Evolutionary conservation across 64 coral and sea anemone genomes (phyloP).

Genomic region (Stylophora pistillata): DNA sequence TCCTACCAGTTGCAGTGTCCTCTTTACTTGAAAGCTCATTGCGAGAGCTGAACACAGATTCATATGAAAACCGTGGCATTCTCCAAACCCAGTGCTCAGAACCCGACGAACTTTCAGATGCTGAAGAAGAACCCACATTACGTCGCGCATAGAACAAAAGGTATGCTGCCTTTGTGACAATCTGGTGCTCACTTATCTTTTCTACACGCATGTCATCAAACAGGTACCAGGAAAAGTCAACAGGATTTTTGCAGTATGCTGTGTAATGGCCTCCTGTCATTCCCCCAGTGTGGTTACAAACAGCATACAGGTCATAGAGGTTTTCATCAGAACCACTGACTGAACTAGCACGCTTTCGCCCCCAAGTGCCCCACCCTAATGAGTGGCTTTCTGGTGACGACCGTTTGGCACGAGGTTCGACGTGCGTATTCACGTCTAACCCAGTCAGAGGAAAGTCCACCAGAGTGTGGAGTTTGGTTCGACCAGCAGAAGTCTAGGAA

Average conservation of each 20-base stretch:
- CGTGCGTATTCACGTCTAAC: slow-evolving; percentile 80
- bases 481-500: slow-evolving; percentile 59
- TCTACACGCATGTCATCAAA: slow-evolving; percentile 88
- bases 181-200: slow-evolving; percentile 33
- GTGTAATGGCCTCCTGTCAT: slow-evolving; percentile 94
- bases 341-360: slow-evolving; percentile 45
- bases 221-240: slow-evolving; percentile 74
- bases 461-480: slow-evolving; percentile 85
- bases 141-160: slow-evolving; percentile 88
- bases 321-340: slow-evolving; percentile 57
- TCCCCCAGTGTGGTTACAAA: slow-evolving; percentile 87
- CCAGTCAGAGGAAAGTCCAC: slow-evolving; percentile 73
- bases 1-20: slow-evolving; percentile 4
- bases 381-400: slow-evolving; percentile 30
- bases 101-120: slow-evolving; percentile 59
- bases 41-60: slow-evolving; percentile 56
- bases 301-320: slow-evolving; percentile 87
- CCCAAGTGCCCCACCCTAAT: slow-evolving; percentile 66
- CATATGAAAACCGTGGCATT: slow-evolving; percentile 74
- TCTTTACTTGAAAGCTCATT: slow-evolving; percentile 37
- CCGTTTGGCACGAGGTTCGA: slow-evolving; percentile 70
- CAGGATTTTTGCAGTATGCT: slow-evolving; percentile 89
- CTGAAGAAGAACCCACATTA: slow-evolving; percentile 60
- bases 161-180: slow-evolving; percentile 79
- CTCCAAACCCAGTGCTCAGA: slow-evolving; percentile 82